These are phyloP conservation scores for Pocillopora grandis DNA, from an alignment of 92 coral and sea anemone genomes.

Conservation along the genomic window DNA sequence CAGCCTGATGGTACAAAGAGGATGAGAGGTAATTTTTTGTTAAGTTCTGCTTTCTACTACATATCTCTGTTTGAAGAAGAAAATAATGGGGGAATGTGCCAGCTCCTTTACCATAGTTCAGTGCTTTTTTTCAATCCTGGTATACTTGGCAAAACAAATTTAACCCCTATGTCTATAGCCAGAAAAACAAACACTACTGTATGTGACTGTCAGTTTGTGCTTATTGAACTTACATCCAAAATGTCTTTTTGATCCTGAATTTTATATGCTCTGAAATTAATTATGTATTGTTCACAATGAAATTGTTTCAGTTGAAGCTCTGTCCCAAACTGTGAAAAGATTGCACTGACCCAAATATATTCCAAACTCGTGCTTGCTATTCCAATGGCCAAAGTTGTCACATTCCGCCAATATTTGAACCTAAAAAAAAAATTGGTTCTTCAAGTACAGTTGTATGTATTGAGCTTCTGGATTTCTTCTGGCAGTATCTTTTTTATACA, in stretches of 20 bases:
- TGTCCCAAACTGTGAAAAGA: too few species aligned
- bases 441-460: too few species aligned
- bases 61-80: too few species aligned
- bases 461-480: background rate
- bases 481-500: background rate
- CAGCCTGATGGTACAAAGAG: constrained; percentile 37
- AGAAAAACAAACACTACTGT: too few species aligned
- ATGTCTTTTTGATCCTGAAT: too few species aligned
- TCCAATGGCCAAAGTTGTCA: background rate
- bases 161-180: background rate
- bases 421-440: background rate
- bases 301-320: too few species aligned
- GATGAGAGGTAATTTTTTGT: constrained; percentile 66
- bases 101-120: background rate
- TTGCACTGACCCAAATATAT: too few species aligned
- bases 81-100: background rate
- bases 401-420: background rate
- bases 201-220: too few species aligned
- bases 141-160: background rate
- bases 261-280: too few species aligned
- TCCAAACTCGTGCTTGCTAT: too few species aligned
- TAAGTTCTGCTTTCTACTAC: background rate
- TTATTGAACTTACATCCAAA: too few species aligned
- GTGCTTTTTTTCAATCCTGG: background rate
- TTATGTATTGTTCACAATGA: too few species aligned